Evolutionary conservation across 2,113 vertebrate species (phyloP).

Genomic region (Coptodon bakossiorum): DNA sequence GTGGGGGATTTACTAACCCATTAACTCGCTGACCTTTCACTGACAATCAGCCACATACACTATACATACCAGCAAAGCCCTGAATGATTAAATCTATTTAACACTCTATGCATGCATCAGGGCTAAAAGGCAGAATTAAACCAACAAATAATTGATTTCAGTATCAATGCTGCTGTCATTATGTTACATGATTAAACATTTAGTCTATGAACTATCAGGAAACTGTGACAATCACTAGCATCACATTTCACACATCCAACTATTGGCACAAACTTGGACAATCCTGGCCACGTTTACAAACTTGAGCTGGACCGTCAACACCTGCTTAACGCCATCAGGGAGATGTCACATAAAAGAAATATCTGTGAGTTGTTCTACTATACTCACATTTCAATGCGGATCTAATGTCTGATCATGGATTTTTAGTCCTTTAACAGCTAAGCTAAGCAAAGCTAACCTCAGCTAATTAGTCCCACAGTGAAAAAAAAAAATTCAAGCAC

Average conservation of each 20-base stretch:
- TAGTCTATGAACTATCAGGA: background rate
- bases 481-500: background rate
- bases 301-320: background rate
- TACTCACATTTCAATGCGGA: background rate
- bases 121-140: background rate
- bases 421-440: background rate
- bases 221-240: background rate
- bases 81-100: background rate
- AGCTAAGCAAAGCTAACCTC: background rate
- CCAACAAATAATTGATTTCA: background rate
- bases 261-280: background rate
- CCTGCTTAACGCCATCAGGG: background rate
- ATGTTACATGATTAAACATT: background rate
- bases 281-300: background rate
- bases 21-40: slow-evolving; percentile 47
- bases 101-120: background rate
- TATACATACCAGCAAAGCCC: background rate
- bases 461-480: background rate
- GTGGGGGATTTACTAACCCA: slow-evolving; percentile 44
- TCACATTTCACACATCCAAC: background rate
- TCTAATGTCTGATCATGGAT: background rate
- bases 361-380: background rate
- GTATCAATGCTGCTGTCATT: background rate
- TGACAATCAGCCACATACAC: background rate
- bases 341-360: background rate